Conservation (phyloP, 2,888 invertebrate genomes). For the Pristionchus entomophagus region DNA sequence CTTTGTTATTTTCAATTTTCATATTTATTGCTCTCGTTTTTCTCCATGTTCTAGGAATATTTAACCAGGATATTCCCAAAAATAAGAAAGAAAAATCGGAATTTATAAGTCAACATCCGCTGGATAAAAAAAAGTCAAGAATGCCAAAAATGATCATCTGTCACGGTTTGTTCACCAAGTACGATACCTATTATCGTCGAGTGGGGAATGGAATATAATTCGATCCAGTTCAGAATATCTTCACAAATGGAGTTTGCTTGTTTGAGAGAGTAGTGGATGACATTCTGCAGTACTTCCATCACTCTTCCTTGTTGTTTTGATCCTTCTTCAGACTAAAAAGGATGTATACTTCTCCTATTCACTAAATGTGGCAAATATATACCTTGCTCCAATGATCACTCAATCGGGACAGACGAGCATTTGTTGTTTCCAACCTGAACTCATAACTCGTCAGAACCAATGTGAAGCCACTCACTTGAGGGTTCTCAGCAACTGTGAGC, state of each 20-base stretch:
- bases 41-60: too few relatives aligned
- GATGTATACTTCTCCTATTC: too few relatives aligned
- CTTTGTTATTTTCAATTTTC: too few relatives aligned
- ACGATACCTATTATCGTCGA: neutral
- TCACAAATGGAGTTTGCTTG: neutral
- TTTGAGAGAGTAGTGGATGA: neutral
- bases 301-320: neutral
- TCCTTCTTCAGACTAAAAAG: neutral
- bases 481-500: neutral
- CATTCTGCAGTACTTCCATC: neutral
- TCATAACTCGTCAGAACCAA: neutral
- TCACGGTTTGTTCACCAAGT: too few relatives aligned
- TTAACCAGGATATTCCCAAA: too few relatives aligned
- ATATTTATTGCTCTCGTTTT: too few relatives aligned
- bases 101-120: too few relatives aligned
- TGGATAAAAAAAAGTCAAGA: too few relatives aligned
- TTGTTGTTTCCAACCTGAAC: neutral
- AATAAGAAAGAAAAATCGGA: too few relatives aligned
- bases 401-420: neutral
- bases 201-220: neutral
- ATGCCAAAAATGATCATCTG: too few relatives aligned
- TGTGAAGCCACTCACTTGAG: neutral
- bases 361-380: neutral
- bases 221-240: neutral
- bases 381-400: conserved; percentile 16